Percentiles rank a stretch among this genome's conserved stretches.
phyloP scores from a whole-genome alignment of 2,888 invertebrate genomes.

The Drosophila yooni region DNA sequence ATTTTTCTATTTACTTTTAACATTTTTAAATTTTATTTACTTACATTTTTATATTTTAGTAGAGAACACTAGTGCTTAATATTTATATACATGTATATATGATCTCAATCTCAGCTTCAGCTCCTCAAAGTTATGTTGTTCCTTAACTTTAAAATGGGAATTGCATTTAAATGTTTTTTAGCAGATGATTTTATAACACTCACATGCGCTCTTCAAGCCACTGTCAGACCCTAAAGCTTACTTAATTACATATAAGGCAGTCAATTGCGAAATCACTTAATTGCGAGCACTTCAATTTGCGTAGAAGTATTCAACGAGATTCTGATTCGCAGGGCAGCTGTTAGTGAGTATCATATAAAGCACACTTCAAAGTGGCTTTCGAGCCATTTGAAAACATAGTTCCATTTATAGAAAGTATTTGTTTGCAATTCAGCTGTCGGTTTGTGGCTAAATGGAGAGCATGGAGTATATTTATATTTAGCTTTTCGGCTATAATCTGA shows the following conservation, averaged over 20 bases:
- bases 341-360: slow-evolving; percentile 34
- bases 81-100: rapidly evolving
- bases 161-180: neutral
- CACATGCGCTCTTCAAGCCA: neutral
- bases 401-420: slow-evolving; percentile 22
- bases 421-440: neutral
- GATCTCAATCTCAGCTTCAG: neutral
- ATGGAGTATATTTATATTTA: slow-evolving; percentile 2
- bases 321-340: slow-evolving; percentile 8
- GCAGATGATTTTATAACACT: neutral
- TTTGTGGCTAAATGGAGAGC: slow-evolving; percentile 25
- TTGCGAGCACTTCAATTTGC: slow-evolving; percentile 11
- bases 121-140: neutral
- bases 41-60: neutral
- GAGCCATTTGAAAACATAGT: slow-evolving; percentile 38
- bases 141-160: neutral
- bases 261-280: neutral
- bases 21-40: neutral
- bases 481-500: slow-evolving; percentile 18
- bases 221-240: neutral
- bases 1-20: neutral
- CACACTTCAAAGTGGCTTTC: slow-evolving; percentile 34
- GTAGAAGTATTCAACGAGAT: slow-evolving; percentile 10
- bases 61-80: neutral
- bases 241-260: neutral